Conservation (phyloP, 2,113 vertebrate species). For the Xyliphius kryptos region DNA sequence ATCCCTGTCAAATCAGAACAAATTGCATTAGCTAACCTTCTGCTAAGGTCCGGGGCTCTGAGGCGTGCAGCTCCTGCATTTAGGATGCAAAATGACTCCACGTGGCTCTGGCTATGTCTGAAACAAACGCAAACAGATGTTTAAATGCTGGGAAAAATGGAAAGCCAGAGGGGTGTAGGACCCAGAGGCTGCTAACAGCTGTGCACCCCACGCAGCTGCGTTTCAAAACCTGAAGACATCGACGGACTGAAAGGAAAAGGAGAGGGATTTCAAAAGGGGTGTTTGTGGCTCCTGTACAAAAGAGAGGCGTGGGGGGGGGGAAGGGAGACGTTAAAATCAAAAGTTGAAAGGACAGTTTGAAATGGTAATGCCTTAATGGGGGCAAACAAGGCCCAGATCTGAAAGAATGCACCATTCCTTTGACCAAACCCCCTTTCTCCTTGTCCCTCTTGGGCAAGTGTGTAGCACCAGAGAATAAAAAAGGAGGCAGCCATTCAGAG, state of each 20-base stretch:
- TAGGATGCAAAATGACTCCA: conserved; percentile 14
- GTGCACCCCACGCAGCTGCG: conserved; percentile 47
- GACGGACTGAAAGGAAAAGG: conserved; percentile 32
- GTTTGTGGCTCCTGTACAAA: conserved; percentile 37
- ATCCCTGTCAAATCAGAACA: conserved; percentile 26
- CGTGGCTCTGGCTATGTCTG: conserved; percentile 51
- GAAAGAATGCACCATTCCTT: conserved; percentile 61
- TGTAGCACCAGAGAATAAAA: conserved; percentile 62
- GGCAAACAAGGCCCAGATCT: conserved; percentile 70
- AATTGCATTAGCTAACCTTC: conserved; percentile 16
- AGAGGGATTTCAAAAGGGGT: conserved; percentile 22
- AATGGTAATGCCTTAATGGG: conserved; percentile 58
- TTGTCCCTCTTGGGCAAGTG: conserved; percentile 58
- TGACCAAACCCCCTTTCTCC: conserved; percentile 58
- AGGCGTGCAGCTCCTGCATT: conserved; percentile 3
- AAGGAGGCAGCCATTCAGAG: conserved; percentile 56
- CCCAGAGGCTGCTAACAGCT: conserved; percentile 59
- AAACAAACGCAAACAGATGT: conserved; percentile 57
- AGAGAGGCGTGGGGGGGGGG: conserved; percentile 44
- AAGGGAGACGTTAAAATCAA: conserved; percentile 53
- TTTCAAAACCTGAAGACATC: conserved; percentile 30
- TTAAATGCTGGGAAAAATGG: conserved; percentile 58
- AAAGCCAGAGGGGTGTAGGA: conserved; percentile 50
- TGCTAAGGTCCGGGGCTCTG: conserved; percentile 5
- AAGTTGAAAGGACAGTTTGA: conserved; percentile 61